Evolutionary conservation across 2,113 vertebrate species (phyloP), one percentile per base, ranked within the genome.

Genomic region (Lampris megalopsis): DNA sequence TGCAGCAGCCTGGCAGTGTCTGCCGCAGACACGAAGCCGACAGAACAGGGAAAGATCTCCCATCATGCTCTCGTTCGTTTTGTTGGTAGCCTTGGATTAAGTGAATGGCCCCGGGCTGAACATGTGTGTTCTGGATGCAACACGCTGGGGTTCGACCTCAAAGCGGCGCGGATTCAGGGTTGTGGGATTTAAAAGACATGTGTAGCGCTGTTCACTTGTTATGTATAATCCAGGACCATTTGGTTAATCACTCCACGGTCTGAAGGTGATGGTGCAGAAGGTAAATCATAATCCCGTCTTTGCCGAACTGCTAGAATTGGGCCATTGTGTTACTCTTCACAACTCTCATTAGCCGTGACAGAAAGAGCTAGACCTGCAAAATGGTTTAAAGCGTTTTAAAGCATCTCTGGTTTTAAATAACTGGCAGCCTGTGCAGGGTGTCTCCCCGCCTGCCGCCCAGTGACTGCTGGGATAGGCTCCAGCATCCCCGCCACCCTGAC

Each of bases 1-100:
- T 53, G n/a, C 70, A 88, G 84, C 75, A 82, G 63, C 71, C 79
- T 68, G 64, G 80, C 68, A 84, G 68, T 45, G 43, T 9, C 24
- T 38, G 54, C 45, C 54, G 79, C 68, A 1, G 75, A 66, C 75
- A 75, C 61, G 65, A 78, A 77, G 70, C 58, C 52, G 60, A 48
- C 47, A 77, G 72, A 64, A 10, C 35, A 49, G 50, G 35, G 54
- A 71, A 70, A 82, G 60, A 65, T 73, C 79, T 70, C 58, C 54
- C 56, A 24, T 62, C 24, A 68, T 60, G 70, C 83, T 79, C 77
- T 73, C 63, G 74, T 87, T 57, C 3, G 3, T 47, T 73, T 11
- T 64, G 65, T 52, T 70, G 10, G 11, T 43, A 38, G 43, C 11
- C 47, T 38, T 41, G 43, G 71, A 41, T 47, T 37, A 24, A 69